Evolutionary conservation across 2,113 vertebrate species (phyloP), one percentile per base, ranked within the genome.

Genomic region (Mus pahari): DNA sequence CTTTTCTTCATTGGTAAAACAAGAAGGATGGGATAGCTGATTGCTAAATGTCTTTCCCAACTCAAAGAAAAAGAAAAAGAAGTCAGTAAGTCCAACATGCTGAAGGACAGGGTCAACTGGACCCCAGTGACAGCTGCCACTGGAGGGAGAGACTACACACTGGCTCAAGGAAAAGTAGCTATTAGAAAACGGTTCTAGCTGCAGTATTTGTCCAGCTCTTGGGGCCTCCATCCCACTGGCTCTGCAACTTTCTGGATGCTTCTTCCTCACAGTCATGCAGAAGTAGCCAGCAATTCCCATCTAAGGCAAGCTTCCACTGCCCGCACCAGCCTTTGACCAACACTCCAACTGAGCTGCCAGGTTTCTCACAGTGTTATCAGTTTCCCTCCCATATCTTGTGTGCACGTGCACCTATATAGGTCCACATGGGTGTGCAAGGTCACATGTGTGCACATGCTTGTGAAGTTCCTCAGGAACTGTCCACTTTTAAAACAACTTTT

Each of bases 51-150:
- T 92, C 84, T 94, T 86, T 93, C 75, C 84, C 42, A 92, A 64
- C n/a, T 64, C 53, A 75, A 94, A 95, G 64, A 17, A 60, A 4
- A 16, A 10, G 60, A 92, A 93, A 92, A 92, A 91, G 24, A 77
- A 88, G 92, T 91, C 97, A 96, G 60, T 94, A 90, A 10, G 4
- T 66, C 39, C 58, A 81, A 81, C 75, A 96, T 96, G 94, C 82
- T 97, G 90, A 97, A 92, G 94, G 97, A 64, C 16, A 19, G 83
- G 84, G 92, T 96, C 90, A 95, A 74, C 90, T 0, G 33, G 92
- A 90, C 68, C 16, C n/a, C 64, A 90, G 96, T 92, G 55, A 79
- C 74, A 84, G 75, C 71, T 81, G 84, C n/a, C 68, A 48, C 0
- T 4, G 55, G 71, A 92, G 62, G 78, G 83, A 45, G 39, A 81